phyloP scores from a whole-genome alignment of 2,888 invertebrate genomes.

The Leptopilina syphax region DNA sequence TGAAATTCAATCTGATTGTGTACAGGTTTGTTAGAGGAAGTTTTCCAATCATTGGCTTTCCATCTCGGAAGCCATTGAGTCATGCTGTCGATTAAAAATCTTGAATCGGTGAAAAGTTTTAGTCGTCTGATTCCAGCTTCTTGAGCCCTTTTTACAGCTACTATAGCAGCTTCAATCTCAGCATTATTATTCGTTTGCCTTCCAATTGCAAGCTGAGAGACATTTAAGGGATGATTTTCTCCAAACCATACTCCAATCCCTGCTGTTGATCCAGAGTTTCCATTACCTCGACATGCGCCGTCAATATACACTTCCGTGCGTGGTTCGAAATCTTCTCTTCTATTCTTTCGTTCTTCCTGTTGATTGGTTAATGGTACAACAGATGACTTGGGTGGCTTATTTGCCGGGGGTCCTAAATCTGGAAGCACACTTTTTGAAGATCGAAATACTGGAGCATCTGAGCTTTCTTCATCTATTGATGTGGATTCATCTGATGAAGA shows the following conservation, averaged over 20 bases:
- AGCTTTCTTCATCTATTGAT: neutral
- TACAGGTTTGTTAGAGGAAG: neutral
- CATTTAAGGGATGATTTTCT: conserved; percentile 78
- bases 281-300: conserved; percentile 92
- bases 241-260: conserved; percentile 93
- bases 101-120: neutral
- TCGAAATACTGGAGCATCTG: neutral
- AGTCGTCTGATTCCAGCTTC: conserved; percentile 61
- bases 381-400: neutral
- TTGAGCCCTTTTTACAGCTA: conserved; percentile 85
- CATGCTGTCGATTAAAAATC: neutral
- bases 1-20: neutral
- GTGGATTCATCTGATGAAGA: neutral
- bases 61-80: neutral
- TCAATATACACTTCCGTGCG: conserved; percentile 88
- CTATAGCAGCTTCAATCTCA: conserved; percentile 92
- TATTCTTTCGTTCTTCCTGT: no score
- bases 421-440: neutral
- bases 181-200: conserved; percentile 95
- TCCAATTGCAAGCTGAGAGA: conserved; percentile 86
- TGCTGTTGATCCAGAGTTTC: conserved; percentile 83
- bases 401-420: neutral
- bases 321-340: conserved; percentile 69
- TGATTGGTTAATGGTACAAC: no score
- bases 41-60: neutral